A percentile compares a stretch with the other conserved stretches of the same genome.
These are phyloP conservation scores for Pammene aurita DNA, from an alignment of 2,888 invertebrate species.

Conservation along the genomic window DNA sequence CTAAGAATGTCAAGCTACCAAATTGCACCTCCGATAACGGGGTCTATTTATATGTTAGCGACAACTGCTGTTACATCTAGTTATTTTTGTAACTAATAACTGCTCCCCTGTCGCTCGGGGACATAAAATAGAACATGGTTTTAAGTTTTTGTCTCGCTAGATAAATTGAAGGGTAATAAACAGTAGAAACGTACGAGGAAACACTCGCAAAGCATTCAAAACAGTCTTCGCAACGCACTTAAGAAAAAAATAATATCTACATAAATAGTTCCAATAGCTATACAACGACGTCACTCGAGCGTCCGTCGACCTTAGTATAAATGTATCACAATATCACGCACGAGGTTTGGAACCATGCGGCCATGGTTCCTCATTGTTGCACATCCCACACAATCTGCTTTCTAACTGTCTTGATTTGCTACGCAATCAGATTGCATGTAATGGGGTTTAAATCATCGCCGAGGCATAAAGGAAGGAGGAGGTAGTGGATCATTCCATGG, in stretches of 20 bases:
- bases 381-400: not conserved
- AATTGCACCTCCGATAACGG: no score
- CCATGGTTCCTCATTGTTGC: no score
- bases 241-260: constrained; percentile 20
- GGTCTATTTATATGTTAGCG: not conserved
- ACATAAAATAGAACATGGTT: not conserved
- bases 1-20: no score
- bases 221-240: constrained; percentile 20
- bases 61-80: not conserved
- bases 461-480: no score
- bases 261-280: constrained; percentile 11
- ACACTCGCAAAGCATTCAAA: constrained; percentile 10
- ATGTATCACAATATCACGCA: constrained; percentile 33
- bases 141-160: not conserved
- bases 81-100: no score
- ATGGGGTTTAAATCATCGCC: no score
- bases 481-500: no score
- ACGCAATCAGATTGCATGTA: not conserved
- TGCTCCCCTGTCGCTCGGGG: no score
- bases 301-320: constrained; percentile 2
- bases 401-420: not conserved
- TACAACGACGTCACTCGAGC: not conserved
- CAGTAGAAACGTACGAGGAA: not conserved
- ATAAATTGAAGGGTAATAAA: not conserved
- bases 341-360: constrained; percentile 29